Evolutionary conservation across 2,797 vertebrate genomes (phyloP).

Genomic region (Antrozous pallidus): DNA sequence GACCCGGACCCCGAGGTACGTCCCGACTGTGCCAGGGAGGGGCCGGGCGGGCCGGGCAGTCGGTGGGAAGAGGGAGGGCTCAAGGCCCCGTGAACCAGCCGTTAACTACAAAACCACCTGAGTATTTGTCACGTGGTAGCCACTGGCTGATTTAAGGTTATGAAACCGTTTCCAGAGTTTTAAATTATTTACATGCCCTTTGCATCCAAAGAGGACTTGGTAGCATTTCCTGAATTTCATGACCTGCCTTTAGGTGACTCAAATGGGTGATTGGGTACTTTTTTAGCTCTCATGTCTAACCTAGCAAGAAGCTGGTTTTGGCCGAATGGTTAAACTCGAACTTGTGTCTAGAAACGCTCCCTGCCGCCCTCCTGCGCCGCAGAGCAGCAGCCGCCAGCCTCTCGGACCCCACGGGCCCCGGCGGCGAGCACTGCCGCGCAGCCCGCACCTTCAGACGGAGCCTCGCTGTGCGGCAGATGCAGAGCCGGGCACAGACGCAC

Average conservation of each 20-base stretch:
- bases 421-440: neutral
- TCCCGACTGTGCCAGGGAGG: neutral
- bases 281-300: neutral
- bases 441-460: neutral
- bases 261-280: neutral
- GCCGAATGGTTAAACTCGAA: constrained; percentile 11
- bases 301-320: constrained; percentile 1
- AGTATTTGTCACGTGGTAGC: neutral
- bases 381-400: too few relatives aligned
- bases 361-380: neutral
- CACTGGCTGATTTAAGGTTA: neutral
- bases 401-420: too few relatives aligned
- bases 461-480: neutral
- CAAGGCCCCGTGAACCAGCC: neutral
- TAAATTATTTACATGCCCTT: neutral
- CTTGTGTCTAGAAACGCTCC: neutral
- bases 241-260: neutral
- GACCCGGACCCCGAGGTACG: neutral
- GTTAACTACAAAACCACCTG: neutral
- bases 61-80: neutral
- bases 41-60: neutral
- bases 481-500: neutral
- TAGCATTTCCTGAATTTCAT: neutral
- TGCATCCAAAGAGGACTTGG: neutral
- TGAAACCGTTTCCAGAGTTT: neutral